Conservation (phyloP, 1,140 invertebrate species). For the Neodiprion lecontei region DNA sequence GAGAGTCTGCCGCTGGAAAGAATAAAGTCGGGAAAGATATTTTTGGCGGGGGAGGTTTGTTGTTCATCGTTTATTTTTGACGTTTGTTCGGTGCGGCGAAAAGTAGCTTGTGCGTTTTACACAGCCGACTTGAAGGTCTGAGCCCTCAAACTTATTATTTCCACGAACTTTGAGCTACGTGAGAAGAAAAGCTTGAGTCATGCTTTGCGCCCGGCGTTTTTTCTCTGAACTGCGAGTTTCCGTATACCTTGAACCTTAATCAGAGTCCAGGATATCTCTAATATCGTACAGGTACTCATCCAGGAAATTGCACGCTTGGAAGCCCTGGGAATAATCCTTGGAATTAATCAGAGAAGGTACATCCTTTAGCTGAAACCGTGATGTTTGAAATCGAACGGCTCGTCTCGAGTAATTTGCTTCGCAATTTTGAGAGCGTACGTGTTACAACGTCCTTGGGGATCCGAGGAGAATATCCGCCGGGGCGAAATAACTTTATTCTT, state of each 20-base stretch:
- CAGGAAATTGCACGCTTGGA: too few species aligned
- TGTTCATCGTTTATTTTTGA: too few species aligned
- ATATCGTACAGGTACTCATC: too few species aligned
- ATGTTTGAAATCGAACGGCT: too few species aligned
- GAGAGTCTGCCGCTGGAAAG: neutral
- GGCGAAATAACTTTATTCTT: neutral
- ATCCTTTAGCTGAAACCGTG: too few species aligned
- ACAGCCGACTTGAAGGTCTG: neutral
- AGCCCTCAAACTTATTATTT: neutral
- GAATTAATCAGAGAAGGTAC: too few species aligned
- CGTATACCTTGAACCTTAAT: too few species aligned
- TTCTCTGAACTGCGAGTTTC: too few species aligned
- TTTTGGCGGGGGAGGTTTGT: neutral
- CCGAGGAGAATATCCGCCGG: neutral
- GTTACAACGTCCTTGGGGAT: neutral
- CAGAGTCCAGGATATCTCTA: too few species aligned
- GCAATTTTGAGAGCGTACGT: neutral
- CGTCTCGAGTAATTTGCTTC: neutral
- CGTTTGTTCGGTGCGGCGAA: too few species aligned
- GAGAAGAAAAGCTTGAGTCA: neutral
- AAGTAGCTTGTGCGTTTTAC: neutral
- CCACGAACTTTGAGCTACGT: neutral
- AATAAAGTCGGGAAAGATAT: neutral
- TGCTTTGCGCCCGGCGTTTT: neutral
- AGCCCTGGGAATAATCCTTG: too few species aligned